Percentiles rank a stretch among this genome's conserved stretches.
These are phyloP conservation scores for Xiphorhynchus erythropygius DNA, from an alignment of 2,797 vertebrate genomes.

Conservation along the genomic window DNA sequence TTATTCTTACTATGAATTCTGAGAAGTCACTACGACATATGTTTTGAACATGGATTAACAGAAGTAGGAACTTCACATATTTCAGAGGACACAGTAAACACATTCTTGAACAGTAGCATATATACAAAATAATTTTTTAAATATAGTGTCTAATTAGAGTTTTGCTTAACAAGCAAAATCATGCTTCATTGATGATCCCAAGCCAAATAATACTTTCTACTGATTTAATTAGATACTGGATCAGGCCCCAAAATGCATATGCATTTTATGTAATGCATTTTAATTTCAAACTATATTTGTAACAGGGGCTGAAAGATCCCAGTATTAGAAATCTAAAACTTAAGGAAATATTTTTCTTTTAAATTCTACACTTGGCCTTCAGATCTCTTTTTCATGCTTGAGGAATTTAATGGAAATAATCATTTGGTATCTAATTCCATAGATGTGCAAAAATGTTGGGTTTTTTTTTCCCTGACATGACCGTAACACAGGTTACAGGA, in stretches of 20 bases:
- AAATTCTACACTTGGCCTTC: background rate
- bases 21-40: background rate
- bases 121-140: background rate
- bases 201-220: background rate
- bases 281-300: background rate
- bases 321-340: background rate
- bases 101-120: background rate
- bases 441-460: background rate
- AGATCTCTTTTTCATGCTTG: background rate
- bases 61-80: background rate
- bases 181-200: background rate
- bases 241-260: background rate
- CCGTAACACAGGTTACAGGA: background rate
- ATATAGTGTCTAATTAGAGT: background rate
- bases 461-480: background rate
- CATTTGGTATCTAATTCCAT: background rate
- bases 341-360: background rate
- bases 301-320: rapidly evolving
- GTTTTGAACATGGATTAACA: slow-evolving; percentile 4
- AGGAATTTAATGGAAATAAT: background rate
- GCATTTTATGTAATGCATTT: background rate
- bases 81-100: slow-evolving; percentile 11
- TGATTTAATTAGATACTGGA: background rate
- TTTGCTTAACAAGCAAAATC: slow-evolving; percentile 34
- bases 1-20: background rate